Conservation (phyloP, 2,113 vertebrate genomes). For the Cryptomyrus ogoouensis region DNA sequence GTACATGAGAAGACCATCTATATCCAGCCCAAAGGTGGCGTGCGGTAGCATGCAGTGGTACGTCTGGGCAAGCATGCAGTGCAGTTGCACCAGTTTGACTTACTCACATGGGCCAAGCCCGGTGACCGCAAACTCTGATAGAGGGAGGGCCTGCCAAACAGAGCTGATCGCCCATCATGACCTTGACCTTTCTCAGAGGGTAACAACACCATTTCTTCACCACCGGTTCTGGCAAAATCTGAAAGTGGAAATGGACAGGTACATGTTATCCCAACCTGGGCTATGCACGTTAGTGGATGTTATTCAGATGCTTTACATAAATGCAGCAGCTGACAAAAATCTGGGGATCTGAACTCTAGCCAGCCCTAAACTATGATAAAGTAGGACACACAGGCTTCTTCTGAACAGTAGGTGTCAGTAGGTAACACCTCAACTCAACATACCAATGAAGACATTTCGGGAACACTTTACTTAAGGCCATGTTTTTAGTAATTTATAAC, state of each 20-base stretch:
- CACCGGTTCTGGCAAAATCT: background rate
- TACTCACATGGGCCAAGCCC: background rate
- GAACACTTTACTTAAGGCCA: no score
- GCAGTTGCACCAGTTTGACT: slow-evolving; percentile 8
- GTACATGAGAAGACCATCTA: background rate
- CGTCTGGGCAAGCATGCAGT: background rate
- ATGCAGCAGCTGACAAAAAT: background rate
- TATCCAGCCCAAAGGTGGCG: background rate
- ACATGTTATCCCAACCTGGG: background rate
- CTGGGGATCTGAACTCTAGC: background rate
- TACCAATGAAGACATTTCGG: background rate
- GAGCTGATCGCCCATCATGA: background rate
- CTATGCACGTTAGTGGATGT: background rate
- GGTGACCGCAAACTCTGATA: background rate
- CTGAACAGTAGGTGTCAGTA: background rate
- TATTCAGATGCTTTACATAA: background rate
- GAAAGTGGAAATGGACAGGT: background rate
- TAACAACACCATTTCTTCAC: background rate
- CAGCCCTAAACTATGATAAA: background rate
- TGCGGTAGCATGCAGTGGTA: background rate
- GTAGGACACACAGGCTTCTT: background rate
- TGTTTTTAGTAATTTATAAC: no score
- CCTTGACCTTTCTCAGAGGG: background rate
- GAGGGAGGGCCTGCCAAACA: background rate
- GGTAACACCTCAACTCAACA: background rate